Conservation (phyloP, 2,113 vertebrate genomes). For the Atractosteus spatula region DNA sequence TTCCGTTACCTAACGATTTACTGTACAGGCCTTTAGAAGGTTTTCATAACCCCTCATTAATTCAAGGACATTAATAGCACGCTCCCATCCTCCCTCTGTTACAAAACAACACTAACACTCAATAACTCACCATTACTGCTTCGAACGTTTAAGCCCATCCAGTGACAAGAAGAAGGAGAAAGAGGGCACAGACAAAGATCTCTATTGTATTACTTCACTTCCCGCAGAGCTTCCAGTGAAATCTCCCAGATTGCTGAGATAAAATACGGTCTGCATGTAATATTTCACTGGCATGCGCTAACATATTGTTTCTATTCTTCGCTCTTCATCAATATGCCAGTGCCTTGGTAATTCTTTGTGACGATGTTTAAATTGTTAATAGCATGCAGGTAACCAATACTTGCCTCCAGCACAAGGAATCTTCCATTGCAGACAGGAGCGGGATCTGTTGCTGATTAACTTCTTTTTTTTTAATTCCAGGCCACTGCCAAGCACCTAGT, state of each 20-base stretch:
- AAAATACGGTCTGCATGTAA: conserved; percentile 35
- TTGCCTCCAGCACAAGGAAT: conserved; percentile 16
- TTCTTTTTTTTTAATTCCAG: conserved; percentile 26
- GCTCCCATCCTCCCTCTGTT: conserved; percentile 26
- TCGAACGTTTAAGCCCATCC: conserved; percentile 1
- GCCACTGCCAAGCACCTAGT: conserved; percentile 45
- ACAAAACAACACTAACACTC: conserved; percentile 16
- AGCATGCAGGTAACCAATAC: conserved; percentile 27
- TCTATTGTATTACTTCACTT: conserved; percentile 55
- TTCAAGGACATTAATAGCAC: neutral
- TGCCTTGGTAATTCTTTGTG: conserved; percentile 23
- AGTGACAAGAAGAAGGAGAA: conserved; percentile 23
- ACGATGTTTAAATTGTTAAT: conserved; percentile 27
- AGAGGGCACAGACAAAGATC: conserved; percentile 36
- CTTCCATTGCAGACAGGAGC: conserved; percentile 14
- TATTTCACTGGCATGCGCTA: conserved; percentile 7
- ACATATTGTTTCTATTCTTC: conserved; percentile 31
- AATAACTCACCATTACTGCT: conserved; percentile 15
- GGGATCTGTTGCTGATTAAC: conserved; percentile 60
- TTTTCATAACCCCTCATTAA: conserved; percentile 41
- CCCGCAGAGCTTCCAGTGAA: conserved; percentile 37
- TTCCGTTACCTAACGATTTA: neutral
- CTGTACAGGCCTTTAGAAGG: neutral
- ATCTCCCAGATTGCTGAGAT: conserved; percentile 40
- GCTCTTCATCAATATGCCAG: conserved; percentile 29